Evolutionary conservation across 2,888 invertebrate species (phyloP).

Genomic region (Drosophila stalkeri): DNA sequence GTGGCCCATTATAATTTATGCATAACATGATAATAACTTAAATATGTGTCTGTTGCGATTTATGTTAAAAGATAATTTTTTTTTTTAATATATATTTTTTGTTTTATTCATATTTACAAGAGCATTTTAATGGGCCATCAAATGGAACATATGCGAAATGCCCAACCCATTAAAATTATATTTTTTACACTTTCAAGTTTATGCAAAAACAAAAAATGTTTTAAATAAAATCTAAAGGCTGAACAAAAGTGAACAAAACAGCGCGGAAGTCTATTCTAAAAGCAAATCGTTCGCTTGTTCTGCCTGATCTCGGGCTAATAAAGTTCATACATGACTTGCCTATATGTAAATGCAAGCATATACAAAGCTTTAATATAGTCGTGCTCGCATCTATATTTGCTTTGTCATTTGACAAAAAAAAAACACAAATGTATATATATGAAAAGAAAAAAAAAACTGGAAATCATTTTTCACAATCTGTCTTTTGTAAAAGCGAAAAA

Average conservation of each 20-base stretch:
- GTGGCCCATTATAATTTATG: slow-evolving; percentile 63
- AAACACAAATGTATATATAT: background rate
- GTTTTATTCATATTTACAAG: slow-evolving; percentile 34
- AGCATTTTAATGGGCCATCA: background rate
- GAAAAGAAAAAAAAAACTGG: slow-evolving; percentile 16
- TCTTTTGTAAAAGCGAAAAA: slow-evolving; percentile 52
- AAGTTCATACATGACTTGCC: slow-evolving; percentile 45
- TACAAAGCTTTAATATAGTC: slow-evolving; percentile 23
- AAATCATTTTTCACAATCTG: slow-evolving; percentile 39
- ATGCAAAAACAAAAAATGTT: slow-evolving; percentile 2
- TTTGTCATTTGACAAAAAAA: slow-evolving; percentile 40
- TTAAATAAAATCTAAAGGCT: background rate
- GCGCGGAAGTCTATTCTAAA: slow-evolving; percentile 40
- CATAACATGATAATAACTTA: slow-evolving; percentile 64
- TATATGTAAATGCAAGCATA: slow-evolving; percentile 48
- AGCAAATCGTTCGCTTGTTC: slow-evolving; percentile 26
- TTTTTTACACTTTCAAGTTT: slow-evolving; percentile 24
- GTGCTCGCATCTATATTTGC: slow-evolving; percentile 32
- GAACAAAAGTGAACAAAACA: slow-evolving; percentile 14
- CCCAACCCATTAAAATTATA: slow-evolving; percentile 5
- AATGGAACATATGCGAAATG: slow-evolving; percentile 18
- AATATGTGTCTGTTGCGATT: slow-evolving; percentile 28
- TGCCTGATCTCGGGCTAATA: slow-evolving; percentile 44
- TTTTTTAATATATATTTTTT: background rate
- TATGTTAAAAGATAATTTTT: slow-evolving; percentile 27